These are phyloP conservation scores for Reticulitermes speratus DNA, from an alignment of 1,140 invertebrate species.

Conservation along the genomic window DNA sequence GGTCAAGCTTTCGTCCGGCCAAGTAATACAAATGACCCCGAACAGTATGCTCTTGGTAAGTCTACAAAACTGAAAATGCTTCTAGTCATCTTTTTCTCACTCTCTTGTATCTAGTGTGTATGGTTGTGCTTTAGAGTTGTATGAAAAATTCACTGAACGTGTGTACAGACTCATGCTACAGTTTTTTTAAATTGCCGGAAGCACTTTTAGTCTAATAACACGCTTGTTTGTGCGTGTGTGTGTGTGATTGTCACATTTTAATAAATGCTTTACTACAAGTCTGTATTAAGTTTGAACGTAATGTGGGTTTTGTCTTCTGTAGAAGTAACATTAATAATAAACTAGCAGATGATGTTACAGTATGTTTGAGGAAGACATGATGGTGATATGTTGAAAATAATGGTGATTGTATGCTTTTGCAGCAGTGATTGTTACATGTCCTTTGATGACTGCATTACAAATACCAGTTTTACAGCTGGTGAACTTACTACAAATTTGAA, in stretches of 20 bases:
- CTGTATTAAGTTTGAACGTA: no score
- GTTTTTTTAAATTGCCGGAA: constrained; percentile 6
- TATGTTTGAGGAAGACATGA: no score
- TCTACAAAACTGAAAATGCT: background rate
- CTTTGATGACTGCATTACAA: no score
- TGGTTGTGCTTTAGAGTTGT: constrained; percentile 14
- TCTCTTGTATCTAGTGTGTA: background rate
- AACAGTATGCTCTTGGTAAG: constrained; percentile 24
- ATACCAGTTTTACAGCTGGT: no score
- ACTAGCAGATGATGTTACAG: no score
- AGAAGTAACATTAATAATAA: no score
- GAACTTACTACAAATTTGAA: no score
- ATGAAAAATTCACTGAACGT: constrained; percentile 6
- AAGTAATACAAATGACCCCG: constrained; percentile 4
- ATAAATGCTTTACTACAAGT: no score
- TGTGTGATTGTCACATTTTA: background rate
- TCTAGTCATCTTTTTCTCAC: background rate
- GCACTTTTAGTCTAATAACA: constrained; percentile 9
- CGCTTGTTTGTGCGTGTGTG: background rate
- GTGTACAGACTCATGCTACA: background rate
- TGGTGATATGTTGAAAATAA: no score
- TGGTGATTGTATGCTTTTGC: no score
- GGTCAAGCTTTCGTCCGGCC: constrained; percentile 17
- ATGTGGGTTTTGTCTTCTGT: no score
- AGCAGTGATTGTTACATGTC: no score